Evolutionary conservation across 2,797 vertebrate species (phyloP).

Genomic region (Channa striata): DNA sequence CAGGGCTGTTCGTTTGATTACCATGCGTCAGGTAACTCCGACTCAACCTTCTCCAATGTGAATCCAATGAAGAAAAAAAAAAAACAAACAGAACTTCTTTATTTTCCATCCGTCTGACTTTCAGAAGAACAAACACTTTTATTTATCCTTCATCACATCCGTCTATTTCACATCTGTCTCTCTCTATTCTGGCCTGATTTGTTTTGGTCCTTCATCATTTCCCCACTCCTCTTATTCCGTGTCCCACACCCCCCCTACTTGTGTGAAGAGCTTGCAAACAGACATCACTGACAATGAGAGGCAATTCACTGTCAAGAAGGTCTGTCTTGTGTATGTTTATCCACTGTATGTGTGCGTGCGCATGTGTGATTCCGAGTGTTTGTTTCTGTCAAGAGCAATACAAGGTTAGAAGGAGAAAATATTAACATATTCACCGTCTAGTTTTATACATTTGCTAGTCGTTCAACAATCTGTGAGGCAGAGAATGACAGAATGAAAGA

Average conservation of each 20-base stretch:
- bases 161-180: constrained; percentile 41
- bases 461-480: constrained; percentile 46
- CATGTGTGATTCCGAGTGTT: constrained; percentile 25
- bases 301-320: constrained; percentile 52
- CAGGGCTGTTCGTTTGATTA: not conserved
- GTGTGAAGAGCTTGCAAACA: constrained; percentile 47
- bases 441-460: constrained; percentile 39
- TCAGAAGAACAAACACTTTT: constrained; percentile 43
- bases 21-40: not conserved
- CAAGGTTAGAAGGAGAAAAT: constrained; percentile 44
- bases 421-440: constrained; percentile 59
- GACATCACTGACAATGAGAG: constrained; percentile 48
- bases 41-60: constrained; percentile 11
- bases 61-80: constrained; percentile 18
- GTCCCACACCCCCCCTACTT: constrained; percentile 5
- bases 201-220: constrained; percentile 59
- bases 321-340: constrained; percentile 24
- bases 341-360: not conserved
- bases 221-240: constrained; percentile 25
- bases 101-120: constrained; percentile 39
- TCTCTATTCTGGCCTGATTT: constrained; percentile 45
- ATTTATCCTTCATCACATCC: constrained; percentile 48
- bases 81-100: constrained; percentile 16
- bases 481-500: constrained; percentile 28
- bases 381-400: constrained; percentile 58